phyloP scores from a whole-genome alignment of 2,113 vertebrate genomes.

The Osmerus mordax region DNA sequence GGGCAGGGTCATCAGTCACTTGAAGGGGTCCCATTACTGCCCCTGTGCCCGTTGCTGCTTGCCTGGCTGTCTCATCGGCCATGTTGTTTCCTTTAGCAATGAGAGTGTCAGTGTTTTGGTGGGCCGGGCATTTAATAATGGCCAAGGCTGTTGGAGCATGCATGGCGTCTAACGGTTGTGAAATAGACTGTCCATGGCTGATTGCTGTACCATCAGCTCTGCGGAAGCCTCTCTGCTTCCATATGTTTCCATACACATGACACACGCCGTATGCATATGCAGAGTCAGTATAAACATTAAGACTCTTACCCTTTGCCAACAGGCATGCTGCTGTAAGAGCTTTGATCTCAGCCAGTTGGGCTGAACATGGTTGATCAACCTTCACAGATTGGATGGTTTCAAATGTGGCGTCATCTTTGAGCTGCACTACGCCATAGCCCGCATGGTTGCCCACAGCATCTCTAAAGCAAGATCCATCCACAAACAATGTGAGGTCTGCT shows the following conservation, averaged over 20 bases:
- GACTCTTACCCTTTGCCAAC: neutral
- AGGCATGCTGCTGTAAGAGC: neutral
- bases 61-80: too few species aligned
- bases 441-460: neutral
- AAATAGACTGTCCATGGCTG: too few species aligned
- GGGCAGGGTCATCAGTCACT: too few species aligned
- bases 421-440: neutral
- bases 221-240: neutral
- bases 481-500: neutral
- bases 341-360: neutral
- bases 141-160: too few species aligned
- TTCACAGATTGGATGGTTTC: neutral
- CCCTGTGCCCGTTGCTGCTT: too few species aligned
- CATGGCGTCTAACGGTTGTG: too few species aligned
- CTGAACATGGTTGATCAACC: slow-evolving; percentile 7
- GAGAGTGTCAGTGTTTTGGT: too few species aligned
- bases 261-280: slow-evolving; percentile 15
- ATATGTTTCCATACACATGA: neutral
- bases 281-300: slow-evolving; percentile 10
- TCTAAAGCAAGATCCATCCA: slow-evolving; percentile 11
- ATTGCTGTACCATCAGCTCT: neutral
- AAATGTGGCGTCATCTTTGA: neutral
- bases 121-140: too few species aligned
- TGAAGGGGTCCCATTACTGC: too few species aligned
- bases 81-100: too few species aligned